These are phyloP conservation scores for Crax fasciolata DNA, from an alignment of 2,797 vertebrate genomes.

Conservation along the genomic window DNA sequence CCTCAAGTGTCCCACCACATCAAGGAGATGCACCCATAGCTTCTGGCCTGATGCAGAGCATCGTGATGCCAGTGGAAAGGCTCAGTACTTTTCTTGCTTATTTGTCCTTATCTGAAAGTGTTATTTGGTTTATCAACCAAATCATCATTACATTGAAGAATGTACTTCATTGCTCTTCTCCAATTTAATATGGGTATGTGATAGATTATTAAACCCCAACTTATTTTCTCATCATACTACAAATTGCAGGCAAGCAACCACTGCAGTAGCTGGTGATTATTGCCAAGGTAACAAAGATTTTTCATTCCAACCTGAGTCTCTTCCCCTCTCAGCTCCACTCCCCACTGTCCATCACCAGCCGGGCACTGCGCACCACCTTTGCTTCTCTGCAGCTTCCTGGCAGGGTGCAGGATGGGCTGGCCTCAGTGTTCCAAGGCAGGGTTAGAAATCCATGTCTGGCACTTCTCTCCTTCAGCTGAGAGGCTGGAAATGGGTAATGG, in stretches of 20 bases:
- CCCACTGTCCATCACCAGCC: neutral
- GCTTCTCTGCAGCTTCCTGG: neutral
- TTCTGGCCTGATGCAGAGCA: neutral
- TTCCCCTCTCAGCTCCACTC: neutral
- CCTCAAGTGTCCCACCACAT: neutral
- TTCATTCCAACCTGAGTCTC: neutral
- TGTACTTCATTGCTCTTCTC: neutral
- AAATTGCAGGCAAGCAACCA: neutral
- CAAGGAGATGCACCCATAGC: neutral
- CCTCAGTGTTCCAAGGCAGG: neutral
- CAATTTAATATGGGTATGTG: neutral
- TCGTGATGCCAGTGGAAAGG: neutral
- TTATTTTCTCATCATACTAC: neutral
- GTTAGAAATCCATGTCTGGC: neutral
- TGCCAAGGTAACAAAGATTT: slow-evolving; percentile 58
- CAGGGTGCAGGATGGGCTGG: neutral
- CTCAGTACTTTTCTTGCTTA: neutral
- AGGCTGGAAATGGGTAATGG: neutral
- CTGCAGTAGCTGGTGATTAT: slow-evolving; percentile 31
- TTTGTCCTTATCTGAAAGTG: neutral
- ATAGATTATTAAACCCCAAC: neutral
- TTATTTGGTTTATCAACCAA: neutral
- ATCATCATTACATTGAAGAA: neutral
- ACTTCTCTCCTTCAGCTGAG: neutral
- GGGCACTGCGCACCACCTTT: neutral